Base-by-base conservation (phyloP, 2,797 vertebrate species). In the Gymnoscopelus microlampas region DNA sequence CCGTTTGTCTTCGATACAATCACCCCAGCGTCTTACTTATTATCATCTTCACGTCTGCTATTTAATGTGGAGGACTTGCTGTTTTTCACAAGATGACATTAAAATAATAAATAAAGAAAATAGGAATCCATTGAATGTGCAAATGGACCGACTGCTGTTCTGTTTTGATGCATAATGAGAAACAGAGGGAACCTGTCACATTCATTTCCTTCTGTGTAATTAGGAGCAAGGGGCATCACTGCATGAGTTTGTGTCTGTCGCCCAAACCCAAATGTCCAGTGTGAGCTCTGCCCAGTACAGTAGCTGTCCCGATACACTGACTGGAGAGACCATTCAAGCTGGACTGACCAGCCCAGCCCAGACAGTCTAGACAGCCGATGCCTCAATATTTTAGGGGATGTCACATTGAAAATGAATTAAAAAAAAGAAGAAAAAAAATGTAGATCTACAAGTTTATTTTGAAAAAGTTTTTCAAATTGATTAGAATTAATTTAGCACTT, bases 161-260 rank as follows among this genome's bases (percentile, higher is more conserved):
- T 9, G 55, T 56, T 59, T 60, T 76, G 59, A 71, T 70, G 62
- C 74, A 58, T 79, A 83, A 86, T 76, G 63, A 87, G 67, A 57
- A 57, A 59, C 57, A 51, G n/a, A 65, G 60, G 54, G 77, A 73
- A 44, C 68, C 83, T 65, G 81, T 80, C 61, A 73, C 77, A 75
- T 15, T 76, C 60, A 69, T 80, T 85, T 87, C 57, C 59, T 63
- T 73, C 81, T 75, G 63, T 79, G 66, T 79, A 70, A 86, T 85
- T 75, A 84, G 79, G 73, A 51, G 63, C 47, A 66, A 61, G 50
- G 56, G 65, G 69, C 1, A 75, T 68, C 73, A 83, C 74, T 54
- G 68, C 68, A 65, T n/a, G 35, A 60, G 60, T 57, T 73, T 61
- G 67, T 65, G 66, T 70, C 77, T 39, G n/a, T 5, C 10, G 62